Base-by-base conservation (phyloP, 2,888 invertebrate genomes). In the Sesia bembeciformis region DNA sequence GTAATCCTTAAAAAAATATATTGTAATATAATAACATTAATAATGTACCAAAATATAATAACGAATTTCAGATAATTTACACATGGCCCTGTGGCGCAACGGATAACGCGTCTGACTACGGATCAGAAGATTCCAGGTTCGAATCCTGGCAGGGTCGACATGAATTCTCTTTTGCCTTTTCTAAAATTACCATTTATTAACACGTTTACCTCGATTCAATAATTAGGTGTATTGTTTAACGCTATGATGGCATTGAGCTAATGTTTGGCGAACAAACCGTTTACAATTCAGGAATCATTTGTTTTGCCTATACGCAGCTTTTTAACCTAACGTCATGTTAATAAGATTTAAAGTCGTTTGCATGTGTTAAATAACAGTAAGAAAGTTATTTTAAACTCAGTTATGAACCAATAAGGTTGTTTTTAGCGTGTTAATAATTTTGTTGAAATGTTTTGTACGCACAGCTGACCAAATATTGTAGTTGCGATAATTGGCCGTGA, bases 101-200 rank as follows among this genome's bases (percentile, higher is more conserved):
- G 91, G 90, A 92, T 92, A 92, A 92, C 91, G 92, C 92, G 92
- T 92, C 92, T 92, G 92, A 91, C 92, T 92, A 92, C 92, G 91
- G 91, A 92, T 92, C 92, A 91, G 91, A 90, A 91, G 90, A 91
- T 91, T 91, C 90, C 92, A 92, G 91, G 87, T 91, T 91, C 91
- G 91, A 91, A 91, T 91, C 91, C 91, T 91, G 91, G 90, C 90
- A 91, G 84, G 90, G 90, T 91, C 91, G 90, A 38, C 64, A 1
- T 6, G 0, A n/a, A 1, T 23, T 23, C 2, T 52, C 65, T 70
- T 60, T 55, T 58, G 55, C 51, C 54, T 54, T 62, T 59, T 63
- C 54, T 63, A 62, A 59, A 57, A 8, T 53, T 55, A 42, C 42
- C 42, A 6, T 42, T 42, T 42, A 42, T 42, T 42, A 6, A 6